A percentile compares a stretch with the other conserved stretches of the same genome.
These are phyloP conservation scores for Eleutherodactylus coqui DNA, from an alignment of 2,797 vertebrate species.

Conservation along the genomic window DNA sequence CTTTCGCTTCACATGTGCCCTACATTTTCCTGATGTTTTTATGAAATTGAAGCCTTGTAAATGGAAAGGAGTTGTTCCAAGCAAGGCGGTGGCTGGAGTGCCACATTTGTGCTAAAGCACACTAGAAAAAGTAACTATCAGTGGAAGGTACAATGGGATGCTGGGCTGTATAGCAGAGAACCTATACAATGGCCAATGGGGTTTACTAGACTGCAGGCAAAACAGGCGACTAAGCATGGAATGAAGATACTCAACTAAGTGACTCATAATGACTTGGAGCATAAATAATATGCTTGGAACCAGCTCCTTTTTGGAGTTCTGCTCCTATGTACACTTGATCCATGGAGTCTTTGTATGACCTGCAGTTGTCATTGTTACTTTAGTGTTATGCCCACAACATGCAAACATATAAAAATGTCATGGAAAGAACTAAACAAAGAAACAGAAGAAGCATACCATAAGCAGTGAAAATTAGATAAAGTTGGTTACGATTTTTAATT, in stretches of 20 bases:
- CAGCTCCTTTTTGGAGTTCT: neutral
- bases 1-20: conserved; percentile 28
- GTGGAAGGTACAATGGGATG: neutral
- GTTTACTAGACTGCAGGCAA: neutral
- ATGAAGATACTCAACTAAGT: neutral
- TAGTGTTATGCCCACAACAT: neutral
- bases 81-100: neutral
- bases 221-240: neutral
- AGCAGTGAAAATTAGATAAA: neutral
- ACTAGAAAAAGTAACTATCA: neutral
- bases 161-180: neutral
- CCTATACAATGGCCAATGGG: neutral
- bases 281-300: neutral
- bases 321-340: neutral
- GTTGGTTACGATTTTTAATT: neutral
- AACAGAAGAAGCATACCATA: neutral
- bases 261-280: neutral
- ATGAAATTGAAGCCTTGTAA: neutral
- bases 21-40: neutral
- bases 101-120: neutral
- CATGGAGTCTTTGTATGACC: neutral
- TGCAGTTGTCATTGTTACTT: neutral
- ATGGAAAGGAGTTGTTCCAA: neutral
- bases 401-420: neutral
- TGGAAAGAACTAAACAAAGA: neutral